Conservation (phyloP, 2,888 invertebrate genomes). For the Scaptomyza flava region DNA sequence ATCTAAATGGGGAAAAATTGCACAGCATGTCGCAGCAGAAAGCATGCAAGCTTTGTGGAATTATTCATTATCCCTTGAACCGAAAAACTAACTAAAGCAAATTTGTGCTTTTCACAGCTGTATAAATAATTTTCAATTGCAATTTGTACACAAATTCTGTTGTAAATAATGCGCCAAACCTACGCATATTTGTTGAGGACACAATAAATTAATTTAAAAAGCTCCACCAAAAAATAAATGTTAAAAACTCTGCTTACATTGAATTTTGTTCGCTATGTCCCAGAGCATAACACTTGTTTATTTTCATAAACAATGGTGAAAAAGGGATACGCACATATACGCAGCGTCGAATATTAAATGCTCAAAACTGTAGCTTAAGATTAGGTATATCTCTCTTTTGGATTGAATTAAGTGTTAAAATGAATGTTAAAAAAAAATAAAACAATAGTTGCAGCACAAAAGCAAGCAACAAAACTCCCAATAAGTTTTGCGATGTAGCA, state of each 20-base stretch:
- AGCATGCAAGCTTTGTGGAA: not conserved
- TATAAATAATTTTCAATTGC: not conserved
- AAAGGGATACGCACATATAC: not conserved
- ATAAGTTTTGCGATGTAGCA: slow-evolving; percentile 24
- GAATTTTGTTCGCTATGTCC: slow-evolving; percentile 6
- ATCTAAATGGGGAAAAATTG: not conserved
- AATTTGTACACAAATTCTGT: not conserved
- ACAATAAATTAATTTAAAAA: slow-evolving; percentile 16
- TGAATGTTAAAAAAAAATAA: too few relatives aligned
- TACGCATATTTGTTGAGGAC: slow-evolving; percentile 2
- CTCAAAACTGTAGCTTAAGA: not conserved
- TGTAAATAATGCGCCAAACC: slow-evolving; percentile 1
- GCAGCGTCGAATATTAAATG: not conserved
- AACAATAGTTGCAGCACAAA: too few relatives aligned
- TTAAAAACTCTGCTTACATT: not conserved
- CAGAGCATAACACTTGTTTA: slow-evolving; percentile 3
- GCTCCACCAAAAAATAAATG: not conserved
- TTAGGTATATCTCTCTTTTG: too few relatives aligned
- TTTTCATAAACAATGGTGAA: slow-evolving; percentile 26
- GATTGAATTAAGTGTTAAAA: too few relatives aligned
- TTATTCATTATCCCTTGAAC: not conserved
- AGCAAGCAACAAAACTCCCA: not conserved
- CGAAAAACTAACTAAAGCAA: not conserved
- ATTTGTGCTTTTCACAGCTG: not conserved
- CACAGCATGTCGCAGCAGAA: not conserved